Evolutionary conservation across 1,140 invertebrate genomes (phyloP), one percentile per base, ranked within the genome.

Genomic region (Stegodyphus dumicola): DNA sequence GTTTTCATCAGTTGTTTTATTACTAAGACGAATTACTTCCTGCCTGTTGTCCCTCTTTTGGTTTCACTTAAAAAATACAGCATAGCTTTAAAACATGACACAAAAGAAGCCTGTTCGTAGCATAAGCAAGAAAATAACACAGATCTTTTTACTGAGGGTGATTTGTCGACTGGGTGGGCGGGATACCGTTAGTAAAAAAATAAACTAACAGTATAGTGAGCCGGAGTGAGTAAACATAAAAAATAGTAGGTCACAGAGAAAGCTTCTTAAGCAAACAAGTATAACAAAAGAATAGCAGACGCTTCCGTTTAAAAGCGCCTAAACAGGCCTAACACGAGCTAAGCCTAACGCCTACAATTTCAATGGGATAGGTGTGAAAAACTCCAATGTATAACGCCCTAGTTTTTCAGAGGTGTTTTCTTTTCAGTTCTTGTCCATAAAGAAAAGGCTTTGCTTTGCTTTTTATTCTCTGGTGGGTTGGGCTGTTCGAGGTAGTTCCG

Each of bases 221-320:
- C 9, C n/a, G 66, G 15, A 77, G 17, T 53, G 51, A 64, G 75
- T 5, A 83, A 64, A 84, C 51, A 69, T 7, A 66, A 67, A 84
- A 76, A 77, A 84, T 76, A 76, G 71, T 84, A 69, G 81, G 81
- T 84, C 81, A 84, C 73, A 56, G 64, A 84, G 71, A 84, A 84
- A 76, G 81, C 81, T 84, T 84, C 81, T 84, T 84, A 84, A 84
- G 73, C 73, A 84, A 84, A 84, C 81, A 84, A 70, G 52, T 70
- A 49, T n/a, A n/a, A 84, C 81, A 84, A 84, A 84, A 84, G 81
- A 84, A 84, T 84, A 60, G 81, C 60, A 76, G 64, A 53, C 56
- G 78, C 80, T 48, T 83, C 49, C 56, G 18, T 83, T 83, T 83
- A 74, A 83, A 83, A 83, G 15, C 49, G 81, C 74, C 81, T 84